Evolutionary conservation across 2,797 vertebrate genomes (phyloP), one percentile per base, ranked within the genome.

Genomic region (Poeciliopsis presidionis): DNA sequence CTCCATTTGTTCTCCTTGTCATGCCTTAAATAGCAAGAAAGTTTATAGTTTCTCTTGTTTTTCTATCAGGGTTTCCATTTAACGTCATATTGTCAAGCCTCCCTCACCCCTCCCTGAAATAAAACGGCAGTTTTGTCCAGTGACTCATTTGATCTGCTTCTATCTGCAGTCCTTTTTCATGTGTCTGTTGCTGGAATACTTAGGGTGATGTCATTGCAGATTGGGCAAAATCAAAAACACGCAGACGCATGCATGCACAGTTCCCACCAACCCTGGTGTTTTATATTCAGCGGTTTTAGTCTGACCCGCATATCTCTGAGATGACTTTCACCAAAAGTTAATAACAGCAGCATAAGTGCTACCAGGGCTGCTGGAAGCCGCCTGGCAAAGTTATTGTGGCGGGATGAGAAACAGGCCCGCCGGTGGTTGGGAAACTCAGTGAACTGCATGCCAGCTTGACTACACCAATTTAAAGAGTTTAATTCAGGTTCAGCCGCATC

Each of bases 241-340:
- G 43, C 75, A 77, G 82, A 82, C 78, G 79, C 81, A 78, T 49
- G 75, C 78, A 69, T 57, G 55, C 77, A 74, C 28, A 61, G 76
- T 77, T 89, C 80, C 85, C 88, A 81, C 86, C 69, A 87, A 86
- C 80, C 80, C 82, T 51, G 73, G n/a, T 77, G 83, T 81, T 91
- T 90, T 87, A 85, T 87, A 91, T 91, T 90, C 78, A 20, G 90
- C 78, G 93, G 93, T 94, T 94, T 85, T 39, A 81, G 81, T 78
- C 90, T 92, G 92, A 93, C 91, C 93, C 81, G 87, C 93, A 94
- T 95, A 93, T 94, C 93, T 94, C 81, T 84, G 85, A 86, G 91
- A 89, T 92, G 90, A 94, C 92, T 93, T 93, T 86, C 76, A 89
- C 88, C 89, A 83, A 43, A 88, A 87, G 89, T 87, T 94, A 94